These are phyloP conservation scores for Glyphotaelius pellucidus DNA, from an alignment of 2,888 invertebrate species.

Conservation along the genomic window DNA sequence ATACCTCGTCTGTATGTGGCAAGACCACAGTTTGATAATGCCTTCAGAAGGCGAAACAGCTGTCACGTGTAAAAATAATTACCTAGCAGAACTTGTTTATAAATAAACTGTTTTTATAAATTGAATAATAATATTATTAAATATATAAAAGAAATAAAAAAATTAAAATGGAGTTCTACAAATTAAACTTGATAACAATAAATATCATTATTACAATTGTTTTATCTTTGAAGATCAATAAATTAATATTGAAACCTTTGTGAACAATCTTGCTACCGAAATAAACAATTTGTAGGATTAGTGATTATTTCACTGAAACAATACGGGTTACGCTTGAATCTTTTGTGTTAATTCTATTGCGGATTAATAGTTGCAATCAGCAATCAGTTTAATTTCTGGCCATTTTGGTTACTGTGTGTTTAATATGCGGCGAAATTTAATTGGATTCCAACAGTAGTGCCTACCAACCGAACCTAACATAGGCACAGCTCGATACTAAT, in stretches of 20 bases:
- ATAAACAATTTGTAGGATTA: background rate
- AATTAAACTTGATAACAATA: too few species aligned
- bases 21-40: too few species aligned
- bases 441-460: constrained; percentile 16
- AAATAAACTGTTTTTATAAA: too few species aligned
- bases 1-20: too few species aligned
- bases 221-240: background rate
- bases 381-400: constrained; percentile 8
- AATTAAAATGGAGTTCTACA: too few species aligned
- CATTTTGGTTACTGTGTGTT: constrained; percentile 17
- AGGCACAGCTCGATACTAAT: constrained; percentile 29
- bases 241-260: background rate
- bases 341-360: background rate
- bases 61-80: too few species aligned
- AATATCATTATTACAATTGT: background rate
- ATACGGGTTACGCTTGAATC: background rate
- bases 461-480: background rate
- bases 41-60: too few species aligned
- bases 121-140: too few species aligned
- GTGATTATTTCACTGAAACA: background rate
- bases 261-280: background rate
- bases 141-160: too few species aligned
- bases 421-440: constrained; percentile 37
- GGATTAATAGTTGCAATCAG: constrained; percentile 40
- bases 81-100: too few species aligned